Evolutionary conservation across 2,113 vertebrate genomes (phyloP), one percentile per base, ranked within the genome.

Genomic region (Chionomys nivalis): DNA sequence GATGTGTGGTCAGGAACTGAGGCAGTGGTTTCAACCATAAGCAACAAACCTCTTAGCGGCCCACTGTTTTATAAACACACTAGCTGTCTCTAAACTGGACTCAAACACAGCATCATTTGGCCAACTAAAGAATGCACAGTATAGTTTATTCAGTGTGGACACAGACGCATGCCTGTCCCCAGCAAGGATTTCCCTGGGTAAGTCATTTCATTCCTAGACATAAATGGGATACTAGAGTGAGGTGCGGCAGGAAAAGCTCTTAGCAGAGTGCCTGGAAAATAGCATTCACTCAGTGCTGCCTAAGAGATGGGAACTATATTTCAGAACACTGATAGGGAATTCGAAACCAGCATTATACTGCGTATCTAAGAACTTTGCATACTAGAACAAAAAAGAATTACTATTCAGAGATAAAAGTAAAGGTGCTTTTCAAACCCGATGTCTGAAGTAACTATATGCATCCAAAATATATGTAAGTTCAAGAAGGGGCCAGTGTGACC

Each of bases 381-480:
- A 89, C 17, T 72, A 66, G n/a, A 28, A 65, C 66, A 97, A 90
- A 89, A 52, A 73, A 73, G 49, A 90, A 39, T 63, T 85, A 88
- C 77, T 77, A 86, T 63, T 61, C 93, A 33, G 63, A 95, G 81
- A 70, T 55, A 87, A 66, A 6, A 52, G 12, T 44, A 16, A 77
- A 66, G 39, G 52, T 39, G 7, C 3, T 96, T 91, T 81, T 76
- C 47, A 95, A 97, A 90, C 3, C 1, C 76, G 42, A 10, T 76
- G 39, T 76, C 33, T 92, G 16, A 92, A 93, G 58, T 94, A n/a
- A 0, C 3, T 83, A 0, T 55, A 93, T 24, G 66, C 36, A 93
- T 7, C 52, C 11, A 58, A 85, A 94, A 79, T 28, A 79, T 9
- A 77, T 17, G 0, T 26, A 42, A 93, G 26, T 87, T 93, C 26